A percentile compares a stretch with the other conserved stretches of the same genome.
Evolutionary conservation across 2,113 vertebrate genomes (phyloP).

Genomic region (Xyrauchen texanus): DNA sequence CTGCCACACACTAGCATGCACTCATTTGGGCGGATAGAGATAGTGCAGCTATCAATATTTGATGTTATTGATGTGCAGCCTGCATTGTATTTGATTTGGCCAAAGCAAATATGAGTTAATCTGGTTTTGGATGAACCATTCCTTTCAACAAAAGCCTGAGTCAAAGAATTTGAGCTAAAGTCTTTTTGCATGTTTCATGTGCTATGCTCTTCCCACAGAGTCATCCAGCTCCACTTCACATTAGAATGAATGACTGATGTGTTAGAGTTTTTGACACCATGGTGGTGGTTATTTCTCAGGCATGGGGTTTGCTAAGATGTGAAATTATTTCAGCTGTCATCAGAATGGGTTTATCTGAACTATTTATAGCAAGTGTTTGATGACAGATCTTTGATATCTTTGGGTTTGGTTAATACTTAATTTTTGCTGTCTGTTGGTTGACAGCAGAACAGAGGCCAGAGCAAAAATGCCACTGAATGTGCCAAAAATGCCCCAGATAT

Average conservation of each 20-base stretch:
- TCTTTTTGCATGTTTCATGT: not conserved
- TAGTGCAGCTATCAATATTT: too few species aligned
- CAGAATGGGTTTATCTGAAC: constrained; percentile 6
- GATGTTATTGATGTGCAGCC: too few species aligned
- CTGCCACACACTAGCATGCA: too few species aligned
- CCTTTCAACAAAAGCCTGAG: not conserved
- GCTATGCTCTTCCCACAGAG: not conserved
- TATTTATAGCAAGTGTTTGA: not conserved
- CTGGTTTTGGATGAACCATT: too few species aligned
- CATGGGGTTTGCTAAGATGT: not conserved
- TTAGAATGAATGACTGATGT: constrained; percentile 22
- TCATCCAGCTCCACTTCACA: not conserved
- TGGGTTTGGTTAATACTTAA: not conserved
- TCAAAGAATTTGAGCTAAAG: not conserved
- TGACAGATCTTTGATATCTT: constrained; percentile 8
- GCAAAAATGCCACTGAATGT: not conserved
- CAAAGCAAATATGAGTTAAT: too few species aligned
- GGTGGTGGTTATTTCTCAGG: constrained; percentile 14
- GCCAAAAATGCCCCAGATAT: not conserved
- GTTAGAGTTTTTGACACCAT: constrained; percentile 17
- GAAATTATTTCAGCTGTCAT: not conserved
- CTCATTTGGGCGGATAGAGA: too few species aligned
- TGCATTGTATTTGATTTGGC: too few species aligned
- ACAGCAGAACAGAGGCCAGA: not conserved
- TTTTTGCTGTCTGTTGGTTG: not conserved